Conservation (phyloP, 2,888 invertebrate species). For the Cryptosula pallasiana region DNA sequence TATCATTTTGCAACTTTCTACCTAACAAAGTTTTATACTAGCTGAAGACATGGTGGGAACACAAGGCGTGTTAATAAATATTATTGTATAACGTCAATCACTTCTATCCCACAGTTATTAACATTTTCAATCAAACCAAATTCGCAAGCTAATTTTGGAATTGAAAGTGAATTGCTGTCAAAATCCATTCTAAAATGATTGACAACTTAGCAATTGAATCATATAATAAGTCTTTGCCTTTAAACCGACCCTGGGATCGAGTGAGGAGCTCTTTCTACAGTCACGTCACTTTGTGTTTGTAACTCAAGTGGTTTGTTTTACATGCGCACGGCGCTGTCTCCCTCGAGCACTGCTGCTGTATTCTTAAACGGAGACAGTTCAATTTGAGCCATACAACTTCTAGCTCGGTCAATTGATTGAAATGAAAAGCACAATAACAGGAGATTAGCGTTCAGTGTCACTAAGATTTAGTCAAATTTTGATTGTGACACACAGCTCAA, state of each 20-base stretch:
- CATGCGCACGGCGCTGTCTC: neutral
- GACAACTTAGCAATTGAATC: neutral
- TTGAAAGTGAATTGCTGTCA: constrained; percentile 2
- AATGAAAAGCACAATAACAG: too few relatives aligned
- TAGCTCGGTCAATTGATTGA: too few relatives aligned
- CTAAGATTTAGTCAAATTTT: too few relatives aligned
- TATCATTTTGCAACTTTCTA: too few relatives aligned
- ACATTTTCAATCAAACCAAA: neutral
- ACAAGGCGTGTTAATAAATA: neutral
- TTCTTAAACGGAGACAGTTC: neutral
- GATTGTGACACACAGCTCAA: too few relatives aligned
- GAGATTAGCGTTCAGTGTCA: too few relatives aligned
- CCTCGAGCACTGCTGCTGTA: neutral
- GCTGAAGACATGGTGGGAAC: neutral
- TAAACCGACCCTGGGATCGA: neutral
- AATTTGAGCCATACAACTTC: neutral
- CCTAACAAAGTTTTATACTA: too few relatives aligned
- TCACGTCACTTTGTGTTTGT: neutral
- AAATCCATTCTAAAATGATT: neutral
- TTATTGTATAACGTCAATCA: too few relatives aligned
- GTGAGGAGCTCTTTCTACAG: neutral
- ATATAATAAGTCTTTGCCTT: neutral
- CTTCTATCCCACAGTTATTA: neutral
- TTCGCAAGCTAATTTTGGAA: neutral
- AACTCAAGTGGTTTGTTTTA: too few relatives aligned